Conservation (phyloP, 2,797 vertebrate species). For the Phrynocephalus guinanensis region DNA sequence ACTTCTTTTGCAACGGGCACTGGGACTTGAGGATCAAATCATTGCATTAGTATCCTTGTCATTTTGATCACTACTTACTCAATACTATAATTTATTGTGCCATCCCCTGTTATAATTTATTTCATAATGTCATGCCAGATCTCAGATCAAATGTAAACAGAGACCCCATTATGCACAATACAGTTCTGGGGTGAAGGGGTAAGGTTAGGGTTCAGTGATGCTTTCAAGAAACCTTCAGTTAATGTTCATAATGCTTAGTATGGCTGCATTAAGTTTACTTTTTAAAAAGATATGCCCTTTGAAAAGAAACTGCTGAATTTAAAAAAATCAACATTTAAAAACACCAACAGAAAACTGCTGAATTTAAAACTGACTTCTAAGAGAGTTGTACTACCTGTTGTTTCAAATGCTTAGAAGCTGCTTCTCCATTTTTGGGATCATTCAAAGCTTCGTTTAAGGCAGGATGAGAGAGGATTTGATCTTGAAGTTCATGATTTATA, state of each 20-base stretch:
- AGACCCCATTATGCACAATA: not conserved
- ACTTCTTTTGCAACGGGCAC: not conserved
- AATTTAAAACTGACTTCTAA: not conserved
- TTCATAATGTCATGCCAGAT: slow-evolving; percentile 5
- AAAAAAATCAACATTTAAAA: not conserved
- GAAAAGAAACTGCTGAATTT: not conserved
- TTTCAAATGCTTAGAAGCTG: slow-evolving; percentile 92
- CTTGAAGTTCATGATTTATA: slow-evolving; percentile 77
- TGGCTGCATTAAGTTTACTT: not conserved
- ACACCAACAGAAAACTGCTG: not conserved
- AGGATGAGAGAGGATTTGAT: slow-evolving; percentile 83
- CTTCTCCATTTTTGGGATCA: slow-evolving; percentile 91
- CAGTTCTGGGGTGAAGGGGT: not conserved
- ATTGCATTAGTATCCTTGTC: not conserved
- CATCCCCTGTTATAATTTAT: not conserved
- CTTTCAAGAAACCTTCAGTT: slow-evolving; percentile 7
- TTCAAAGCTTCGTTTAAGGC: slow-evolving; percentile 84
- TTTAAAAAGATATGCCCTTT: not conserved
- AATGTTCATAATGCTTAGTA: slow-evolving; percentile 15
- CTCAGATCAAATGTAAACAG: not conserved
- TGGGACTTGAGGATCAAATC: not conserved
- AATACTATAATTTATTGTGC: slow-evolving; percentile 9
- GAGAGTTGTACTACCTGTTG: slow-evolving; percentile 86
- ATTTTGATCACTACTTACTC: not conserved
- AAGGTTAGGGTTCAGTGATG: not conserved